Percentiles rank a stretch among this genome's conserved stretches.
These are phyloP conservation scores for Acanthacorydalis orientalis DNA, from an alignment of 2,888 invertebrate genomes.

Conservation along the genomic window DNA sequence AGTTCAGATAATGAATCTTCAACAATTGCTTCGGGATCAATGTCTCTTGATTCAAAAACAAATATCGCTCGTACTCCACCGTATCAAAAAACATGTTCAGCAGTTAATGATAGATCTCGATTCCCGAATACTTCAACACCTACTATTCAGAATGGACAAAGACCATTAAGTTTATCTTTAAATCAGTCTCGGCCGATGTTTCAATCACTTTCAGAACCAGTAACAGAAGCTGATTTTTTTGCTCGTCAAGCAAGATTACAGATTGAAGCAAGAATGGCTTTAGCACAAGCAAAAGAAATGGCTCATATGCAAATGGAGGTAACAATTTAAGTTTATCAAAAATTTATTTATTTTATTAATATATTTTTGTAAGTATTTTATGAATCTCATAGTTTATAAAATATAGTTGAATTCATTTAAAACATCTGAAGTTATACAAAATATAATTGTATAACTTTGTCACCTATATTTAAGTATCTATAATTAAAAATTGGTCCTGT, in stretches of 20 bases:
- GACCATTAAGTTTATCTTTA: slow-evolving; percentile 22
- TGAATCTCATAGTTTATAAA: too few species aligned
- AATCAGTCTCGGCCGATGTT: slow-evolving; percentile 23
- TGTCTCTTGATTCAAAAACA: slow-evolving; percentile 30
- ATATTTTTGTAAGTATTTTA: too few species aligned
- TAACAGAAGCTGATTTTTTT: slow-evolving; percentile 61
- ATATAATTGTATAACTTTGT: too few species aligned
- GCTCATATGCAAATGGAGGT: slow-evolving; percentile 85
- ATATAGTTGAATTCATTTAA: too few species aligned
- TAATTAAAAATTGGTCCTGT: too few species aligned
- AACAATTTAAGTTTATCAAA: slow-evolving; percentile 10
- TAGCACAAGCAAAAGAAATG: slow-evolving; percentile 82
- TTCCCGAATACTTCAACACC: slow-evolving; percentile 11
- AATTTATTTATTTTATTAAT: background rate
- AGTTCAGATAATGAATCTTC: slow-evolving; percentile 51
- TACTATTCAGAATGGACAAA: slow-evolving; percentile 10
- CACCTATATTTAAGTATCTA: too few species aligned
- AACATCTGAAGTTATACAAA: too few species aligned
- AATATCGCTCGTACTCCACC: slow-evolving; percentile 28
- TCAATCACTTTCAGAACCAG: slow-evolving; percentile 17
- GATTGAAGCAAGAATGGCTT: slow-evolving; percentile 72
- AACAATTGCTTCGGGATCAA: slow-evolving; percentile 16
- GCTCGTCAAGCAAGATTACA: slow-evolving; percentile 66
- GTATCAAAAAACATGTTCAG: slow-evolving; percentile 19
- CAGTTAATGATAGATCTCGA: background rate